Evolutionary conservation across 2,797 vertebrate species (phyloP).

Genomic region (Chloroceryle amazona): DNA sequence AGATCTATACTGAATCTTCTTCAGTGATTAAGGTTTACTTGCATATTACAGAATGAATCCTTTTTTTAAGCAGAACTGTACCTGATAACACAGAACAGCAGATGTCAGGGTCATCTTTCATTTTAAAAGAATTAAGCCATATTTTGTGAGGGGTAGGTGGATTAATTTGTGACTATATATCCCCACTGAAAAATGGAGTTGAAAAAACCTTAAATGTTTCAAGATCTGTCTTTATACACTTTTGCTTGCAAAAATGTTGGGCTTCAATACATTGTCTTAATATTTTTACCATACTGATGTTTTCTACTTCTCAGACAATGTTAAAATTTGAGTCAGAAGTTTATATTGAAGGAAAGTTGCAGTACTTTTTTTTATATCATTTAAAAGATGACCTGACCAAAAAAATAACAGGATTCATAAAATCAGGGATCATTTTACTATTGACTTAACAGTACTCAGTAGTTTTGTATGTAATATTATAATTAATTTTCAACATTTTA

Average conservation of each 20-base stretch:
- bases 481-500: conserved; percentile 87
- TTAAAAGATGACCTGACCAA: conserved; percentile 87
- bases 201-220: conserved; percentile 61
- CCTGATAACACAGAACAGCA: conserved; percentile 73
- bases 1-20: conserved; percentile 70
- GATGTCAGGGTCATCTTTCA: conserved; percentile 81
- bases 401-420: conserved; percentile 84
- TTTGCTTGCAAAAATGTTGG: conserved; percentile 77
- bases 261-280: conserved; percentile 73
- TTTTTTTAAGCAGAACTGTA: conserved; percentile 68
- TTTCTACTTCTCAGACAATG: conserved; percentile 81
- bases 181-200: conserved; percentile 62
- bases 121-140: conserved; percentile 85
- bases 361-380: conserved; percentile 84
- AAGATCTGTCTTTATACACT: conserved; percentile 78
- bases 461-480: conserved; percentile 87
- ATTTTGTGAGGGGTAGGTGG: conserved; percentile 79
- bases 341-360: conserved; percentile 82
- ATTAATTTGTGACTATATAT: conserved; percentile 77
- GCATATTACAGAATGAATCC: conserved; percentile 76
- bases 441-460: conserved; percentile 86
- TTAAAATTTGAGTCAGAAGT: conserved; percentile 80
- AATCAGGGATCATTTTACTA: conserved; percentile 90
- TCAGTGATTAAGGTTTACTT: conserved; percentile 78
- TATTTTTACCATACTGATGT: conserved; percentile 78